Conservation (phyloP, 2,113 vertebrate species). For the Hemiprocne comata region DNA sequence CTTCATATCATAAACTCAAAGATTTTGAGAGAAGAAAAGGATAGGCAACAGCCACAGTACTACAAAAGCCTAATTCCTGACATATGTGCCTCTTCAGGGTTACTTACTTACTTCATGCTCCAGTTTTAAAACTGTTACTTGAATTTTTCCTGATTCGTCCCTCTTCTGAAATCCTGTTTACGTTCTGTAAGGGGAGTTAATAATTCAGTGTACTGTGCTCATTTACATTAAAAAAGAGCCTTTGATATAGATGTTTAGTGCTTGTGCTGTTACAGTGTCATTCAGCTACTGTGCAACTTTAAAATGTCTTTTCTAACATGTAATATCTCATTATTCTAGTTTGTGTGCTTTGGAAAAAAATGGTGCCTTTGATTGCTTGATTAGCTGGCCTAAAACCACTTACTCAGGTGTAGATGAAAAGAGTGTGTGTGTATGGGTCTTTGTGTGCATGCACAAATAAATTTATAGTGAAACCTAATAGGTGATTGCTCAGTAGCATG, state of each 20-base stretch:
- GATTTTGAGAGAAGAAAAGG: background rate
- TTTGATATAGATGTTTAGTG: background rate
- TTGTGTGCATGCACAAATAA: background rate
- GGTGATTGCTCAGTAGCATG: background rate
- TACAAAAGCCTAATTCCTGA: background rate
- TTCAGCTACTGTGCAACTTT: background rate
- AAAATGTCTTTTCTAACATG: background rate
- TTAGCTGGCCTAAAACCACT: background rate
- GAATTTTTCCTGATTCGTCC: background rate
- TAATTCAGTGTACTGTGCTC: constrained; percentile 27
- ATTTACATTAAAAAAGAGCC: background rate
- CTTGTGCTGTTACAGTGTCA: background rate
- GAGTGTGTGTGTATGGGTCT: background rate
- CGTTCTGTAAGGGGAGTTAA: constrained; percentile 11
- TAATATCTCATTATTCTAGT: background rate
- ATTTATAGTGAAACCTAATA: background rate
- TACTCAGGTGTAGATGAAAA: background rate
- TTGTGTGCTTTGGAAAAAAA: background rate
- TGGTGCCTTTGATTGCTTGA: background rate
- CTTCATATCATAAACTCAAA: background rate
- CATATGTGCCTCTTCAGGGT: background rate
- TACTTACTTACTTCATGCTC: background rate
- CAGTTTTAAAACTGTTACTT: constrained; percentile 19
- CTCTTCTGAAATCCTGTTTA: constrained; percentile 43
- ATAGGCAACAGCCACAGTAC: background rate